Evolutionary conservation across 2,888 invertebrate species (phyloP).

Genomic region (Caenorhabditis wallacei): DNA sequence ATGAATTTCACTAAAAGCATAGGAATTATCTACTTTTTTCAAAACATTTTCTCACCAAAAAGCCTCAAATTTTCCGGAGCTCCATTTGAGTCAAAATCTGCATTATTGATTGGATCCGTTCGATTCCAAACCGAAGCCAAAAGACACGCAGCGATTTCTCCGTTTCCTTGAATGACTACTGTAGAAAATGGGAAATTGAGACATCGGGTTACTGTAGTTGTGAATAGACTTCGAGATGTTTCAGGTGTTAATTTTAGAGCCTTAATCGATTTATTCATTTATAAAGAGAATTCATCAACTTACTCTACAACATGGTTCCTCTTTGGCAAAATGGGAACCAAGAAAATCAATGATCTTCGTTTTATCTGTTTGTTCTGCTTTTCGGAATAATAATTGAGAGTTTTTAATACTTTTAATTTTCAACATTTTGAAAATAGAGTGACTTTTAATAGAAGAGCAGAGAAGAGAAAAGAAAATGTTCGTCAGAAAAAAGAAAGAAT

Average conservation of each 20-base stretch:
- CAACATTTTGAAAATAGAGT: too few species aligned
- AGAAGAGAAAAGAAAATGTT: too few species aligned
- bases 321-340: constrained; percentile 23
- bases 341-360: constrained; percentile 20
- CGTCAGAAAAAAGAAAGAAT: too few species aligned
- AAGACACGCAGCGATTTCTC: constrained; percentile 5
- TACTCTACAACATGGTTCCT: constrained; percentile 43
- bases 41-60: constrained; percentile 4
- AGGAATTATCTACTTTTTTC: neutral
- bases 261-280: too few species aligned
- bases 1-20: constrained; percentile 30
- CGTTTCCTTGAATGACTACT: constrained; percentile 31
- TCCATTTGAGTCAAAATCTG: constrained; percentile 1
- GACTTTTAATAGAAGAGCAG: too few species aligned
- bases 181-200: constrained; percentile 30
- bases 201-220: constrained; percentile 28
- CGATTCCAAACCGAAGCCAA: constrained; percentile 34
- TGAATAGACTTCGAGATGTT: neutral
- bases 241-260: constrained; percentile 22
- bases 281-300: neutral
- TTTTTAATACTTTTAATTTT: too few species aligned
- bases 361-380: constrained; percentile 33
- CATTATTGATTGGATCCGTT: constrained; percentile 24
- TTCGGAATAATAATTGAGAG: constrained; percentile 11
- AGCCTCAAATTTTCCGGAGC: constrained; percentile 21